Base-by-base conservation (phyloP, 2,888 invertebrate genomes). In the Tinea trinotella region DNA sequence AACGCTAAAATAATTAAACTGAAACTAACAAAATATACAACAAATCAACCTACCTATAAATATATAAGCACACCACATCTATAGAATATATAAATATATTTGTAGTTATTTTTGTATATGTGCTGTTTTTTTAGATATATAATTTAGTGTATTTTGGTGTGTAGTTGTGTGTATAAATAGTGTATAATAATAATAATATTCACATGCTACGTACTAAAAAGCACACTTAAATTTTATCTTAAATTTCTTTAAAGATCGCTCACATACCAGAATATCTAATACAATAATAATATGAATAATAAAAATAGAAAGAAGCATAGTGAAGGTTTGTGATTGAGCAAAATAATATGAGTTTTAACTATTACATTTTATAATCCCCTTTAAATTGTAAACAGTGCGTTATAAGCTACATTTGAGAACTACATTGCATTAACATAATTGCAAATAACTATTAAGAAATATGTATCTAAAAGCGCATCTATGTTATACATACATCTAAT, bases 201-300 rank as follows among this genome's bases (percentile, higher is more conserved):
- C 81, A 15, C 54, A 82, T 82, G 82, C 82, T 68, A 63, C 62
- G 59, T 63, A 65, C 79, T 76, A 78, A 60, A 52, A 82, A 82
- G 81, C 82, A 81, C 83, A 83, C 72, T 76, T 68, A 74, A 59
- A 18, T 18, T 18, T 48, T n/a, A 24, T 20, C 24, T 24, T 12
- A 18, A 3, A 9, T n/a, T 12, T 3, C 60, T 63, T 65, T 67
- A 66, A 74, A 68, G 67, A 74, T 78, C 64, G 85, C 85, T 85
- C 85, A 85, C 85, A 84, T 85, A 85, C 85, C 84, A 83, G 84
- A 82, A 75, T 40, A 13, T 7, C 20, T 35, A 22, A 12, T 20
- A 4, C 15, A 13, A 19, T 17, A 9, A 46, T 4, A 13, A 17
- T 13, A 48, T 17, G 7, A 5, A 48, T 48, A 48, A 48, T 4